Percentiles rank a stretch among this genome's conserved stretches.
phyloP scores from a whole-genome alignment of 1,140 invertebrate species.

The Ridgeia piscesae region DNA sequence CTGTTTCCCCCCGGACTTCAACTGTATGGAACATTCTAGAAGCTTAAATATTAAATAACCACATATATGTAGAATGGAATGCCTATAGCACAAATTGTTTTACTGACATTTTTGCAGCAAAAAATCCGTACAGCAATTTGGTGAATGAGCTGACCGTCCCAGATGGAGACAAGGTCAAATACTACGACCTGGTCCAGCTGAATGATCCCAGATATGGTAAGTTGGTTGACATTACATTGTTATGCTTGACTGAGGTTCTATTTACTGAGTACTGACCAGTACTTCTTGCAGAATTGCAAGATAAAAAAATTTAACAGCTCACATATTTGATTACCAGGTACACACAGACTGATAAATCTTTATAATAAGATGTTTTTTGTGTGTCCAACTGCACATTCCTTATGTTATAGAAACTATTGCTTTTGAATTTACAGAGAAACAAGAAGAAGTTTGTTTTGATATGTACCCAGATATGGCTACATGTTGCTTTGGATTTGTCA shows the following conservation, averaged over 20 bases:
- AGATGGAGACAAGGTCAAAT: constrained; percentile 67
- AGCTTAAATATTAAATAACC: too few species aligned
- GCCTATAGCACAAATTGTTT: neutral
- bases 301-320: neutral
- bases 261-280: neutral
- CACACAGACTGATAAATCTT: neutral
- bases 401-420: too few species aligned
- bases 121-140: constrained; percentile 73
- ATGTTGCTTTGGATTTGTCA: too few species aligned
- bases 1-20: too few species aligned
- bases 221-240: constrained; percentile 34
- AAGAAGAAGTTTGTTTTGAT: too few species aligned
- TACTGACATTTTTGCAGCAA: constrained; percentile 19
- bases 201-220: constrained; percentile 76
- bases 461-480: too few species aligned
- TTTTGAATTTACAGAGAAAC: too few species aligned
- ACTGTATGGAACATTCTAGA: too few species aligned
- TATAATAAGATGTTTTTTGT: neutral
- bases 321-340: too few species aligned
- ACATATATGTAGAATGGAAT: too few species aligned
- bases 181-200: constrained; percentile 73
- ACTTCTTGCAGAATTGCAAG: neutral
- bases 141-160: constrained; percentile 66
- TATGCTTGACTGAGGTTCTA: neutral
- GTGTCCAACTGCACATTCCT: neutral